Evolutionary conservation across 2,888 invertebrate species (phyloP), one percentile per base, ranked within the genome.

Genomic region (Mythimna albipuncta): DNA sequence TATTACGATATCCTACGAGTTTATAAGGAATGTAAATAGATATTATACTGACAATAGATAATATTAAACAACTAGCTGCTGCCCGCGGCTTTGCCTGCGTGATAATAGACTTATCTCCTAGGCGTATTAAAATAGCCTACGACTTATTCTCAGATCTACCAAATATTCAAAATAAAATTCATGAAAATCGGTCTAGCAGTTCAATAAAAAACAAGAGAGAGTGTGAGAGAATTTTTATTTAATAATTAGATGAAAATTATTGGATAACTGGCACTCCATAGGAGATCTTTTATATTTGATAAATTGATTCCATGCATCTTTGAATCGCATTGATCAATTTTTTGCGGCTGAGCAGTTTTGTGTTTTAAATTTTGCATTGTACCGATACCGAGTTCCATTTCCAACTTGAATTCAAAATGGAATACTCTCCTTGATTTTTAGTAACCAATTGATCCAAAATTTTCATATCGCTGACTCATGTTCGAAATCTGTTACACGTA

Each of bases 1-100:
- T 62, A 83, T 70, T 74, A 78, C 64, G 64, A 65, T 82, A 82
- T 79, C 41, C 55, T 54, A 58, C 11, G 52, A 57, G 41, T 69
- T 78, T 78, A 82, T 64, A 38, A 57, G 52, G 38, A 68, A 64
- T 64, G 38, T 71, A 58, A 71, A 67, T 26, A 26, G 26, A 26
- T 26, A 26, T 26, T 26, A 26, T 26, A 26, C 52, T 58, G 64
- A 62, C 47, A 54, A 72, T 58, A 72, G 10, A 54, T 77, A 64
- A 57, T n/a, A 52, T 52, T n/a, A n/a, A 2, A 52, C 6, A n/a
- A 47, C 16, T 47, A 19, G 16, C 13, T 16, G 16, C 16, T 16
- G 16, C 47, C 6, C 6, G 19, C 6, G 16, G 16, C 16, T 47
- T 47, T 1, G 16, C 6, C 2, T 2, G 47, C 16, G 47, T 19